phyloP scores from a whole-genome alignment of 2,888 invertebrate genomes.

The Acholoe squamosa region DNA sequence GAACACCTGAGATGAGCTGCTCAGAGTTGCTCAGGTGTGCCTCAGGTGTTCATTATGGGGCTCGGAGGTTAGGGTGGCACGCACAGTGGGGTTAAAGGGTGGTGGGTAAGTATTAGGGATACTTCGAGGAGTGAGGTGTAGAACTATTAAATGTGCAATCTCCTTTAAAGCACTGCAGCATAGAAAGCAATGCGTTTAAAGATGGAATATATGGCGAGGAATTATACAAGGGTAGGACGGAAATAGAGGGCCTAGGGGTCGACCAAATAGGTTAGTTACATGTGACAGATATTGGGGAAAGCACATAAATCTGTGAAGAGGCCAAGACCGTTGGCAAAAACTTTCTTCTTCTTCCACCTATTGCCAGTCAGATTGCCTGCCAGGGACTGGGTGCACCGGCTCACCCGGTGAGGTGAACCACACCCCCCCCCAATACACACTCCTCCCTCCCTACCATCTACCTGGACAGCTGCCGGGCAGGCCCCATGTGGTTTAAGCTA shows the following conservation, averaged over 20 bases:
- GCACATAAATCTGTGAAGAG: not conserved
- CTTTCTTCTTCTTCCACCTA: too few species aligned
- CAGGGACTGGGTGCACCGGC: constrained; percentile 10
- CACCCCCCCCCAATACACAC: not conserved
- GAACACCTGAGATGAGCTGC: constrained; percentile 13
- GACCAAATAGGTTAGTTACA: too few species aligned
- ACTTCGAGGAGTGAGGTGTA: too few species aligned
- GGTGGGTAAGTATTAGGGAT: not conserved
- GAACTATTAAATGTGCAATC: too few species aligned
- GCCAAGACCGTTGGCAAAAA: not conserved
- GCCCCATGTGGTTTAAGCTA: not conserved
- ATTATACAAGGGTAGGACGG: too few species aligned
- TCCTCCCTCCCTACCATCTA: not conserved
- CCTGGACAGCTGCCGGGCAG: constrained; percentile 28
- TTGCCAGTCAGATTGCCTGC: too few species aligned
- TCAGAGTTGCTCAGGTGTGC: not conserved
- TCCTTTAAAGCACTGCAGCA: too few species aligned
- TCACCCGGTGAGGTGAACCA: constrained; percentile 53
- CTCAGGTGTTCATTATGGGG: not conserved
- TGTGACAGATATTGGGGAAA: too few species aligned
- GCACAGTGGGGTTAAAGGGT: not conserved
- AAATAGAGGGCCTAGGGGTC: too few species aligned
- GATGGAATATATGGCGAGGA: too few species aligned
- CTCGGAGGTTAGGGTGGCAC: not conserved
- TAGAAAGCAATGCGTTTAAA: too few species aligned